These are phyloP conservation scores for Drosophila trapezifrons DNA, from an alignment of 1,140 invertebrate species.

Conservation along the genomic window DNA sequence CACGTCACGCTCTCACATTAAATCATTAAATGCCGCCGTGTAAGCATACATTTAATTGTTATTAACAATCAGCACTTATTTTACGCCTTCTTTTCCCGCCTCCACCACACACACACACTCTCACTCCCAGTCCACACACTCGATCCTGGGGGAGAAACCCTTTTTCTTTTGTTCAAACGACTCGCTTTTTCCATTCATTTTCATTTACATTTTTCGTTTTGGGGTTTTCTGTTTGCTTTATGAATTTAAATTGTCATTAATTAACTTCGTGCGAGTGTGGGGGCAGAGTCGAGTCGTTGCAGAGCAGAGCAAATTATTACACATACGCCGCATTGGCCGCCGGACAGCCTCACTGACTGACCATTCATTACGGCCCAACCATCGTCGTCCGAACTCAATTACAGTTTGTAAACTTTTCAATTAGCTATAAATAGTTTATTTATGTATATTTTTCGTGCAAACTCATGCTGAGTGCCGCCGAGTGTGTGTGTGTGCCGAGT, in stretches of 20 bases:
- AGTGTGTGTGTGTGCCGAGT: slow-evolving; percentile 2
- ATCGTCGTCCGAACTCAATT: slow-evolving; percentile 72
- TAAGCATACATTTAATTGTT: slow-evolving; percentile 83
- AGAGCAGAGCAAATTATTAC: slow-evolving; percentile 57
- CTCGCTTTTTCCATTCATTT: slow-evolving; percentile 74
- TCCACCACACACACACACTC: not conserved
- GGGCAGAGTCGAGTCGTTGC: not conserved
- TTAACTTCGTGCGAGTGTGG: slow-evolving; percentile 54
- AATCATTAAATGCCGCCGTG: slow-evolving; percentile 81
- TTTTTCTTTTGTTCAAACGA: slow-evolving; percentile 63
- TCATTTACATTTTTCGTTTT: slow-evolving; percentile 77
- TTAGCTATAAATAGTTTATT: slow-evolving; percentile 80
- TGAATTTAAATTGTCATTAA: slow-evolving; percentile 83
- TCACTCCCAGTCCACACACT: no score
- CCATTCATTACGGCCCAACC: slow-evolving; percentile 65
- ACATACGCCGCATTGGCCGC: slow-evolving; percentile 57
- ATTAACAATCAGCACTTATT: slow-evolving; percentile 80
- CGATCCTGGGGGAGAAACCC: slow-evolving; percentile 7
- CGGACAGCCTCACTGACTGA: slow-evolving; percentile 37
- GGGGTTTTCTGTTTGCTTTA: slow-evolving; percentile 78
- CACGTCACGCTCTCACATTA: slow-evolving; percentile 59
- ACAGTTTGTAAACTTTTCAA: slow-evolving; percentile 83
- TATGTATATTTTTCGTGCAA: slow-evolving; percentile 76
- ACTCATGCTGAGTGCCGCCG: slow-evolving; percentile 44
- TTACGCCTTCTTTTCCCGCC: slow-evolving; percentile 2